A percentile compares a stretch with the other conserved stretches of the same genome.
Evolutionary conservation across 1,140 invertebrate species (phyloP).

Genomic region (Macrobrachium nipponense): DNA sequence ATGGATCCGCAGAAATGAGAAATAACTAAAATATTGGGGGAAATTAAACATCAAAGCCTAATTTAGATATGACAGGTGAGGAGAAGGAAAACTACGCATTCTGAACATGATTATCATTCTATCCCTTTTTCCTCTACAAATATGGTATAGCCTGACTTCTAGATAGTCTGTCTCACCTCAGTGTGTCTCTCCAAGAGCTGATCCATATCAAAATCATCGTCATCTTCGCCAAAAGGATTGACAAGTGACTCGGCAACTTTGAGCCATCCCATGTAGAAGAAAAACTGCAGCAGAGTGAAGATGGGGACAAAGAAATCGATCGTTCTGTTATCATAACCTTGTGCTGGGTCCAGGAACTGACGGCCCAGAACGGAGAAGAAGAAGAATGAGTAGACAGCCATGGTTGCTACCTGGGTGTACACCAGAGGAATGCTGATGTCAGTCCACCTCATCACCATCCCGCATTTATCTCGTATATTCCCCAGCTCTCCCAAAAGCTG

Average conservation of each 20-base stretch:
- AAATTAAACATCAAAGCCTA: no score
- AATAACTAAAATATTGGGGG: no score
- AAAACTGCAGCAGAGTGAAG: constrained; percentile 79
- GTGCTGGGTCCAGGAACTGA: constrained; percentile 77
- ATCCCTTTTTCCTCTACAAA: no score
- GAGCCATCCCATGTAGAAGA: constrained; percentile 44
- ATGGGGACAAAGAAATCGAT: constrained; percentile 84
- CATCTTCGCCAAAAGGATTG: constrained; percentile 40
- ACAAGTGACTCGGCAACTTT: constrained; percentile 42
- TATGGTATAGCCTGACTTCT: no score
- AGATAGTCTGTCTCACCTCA: not conserved
- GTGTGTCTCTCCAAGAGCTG: constrained; percentile 14
- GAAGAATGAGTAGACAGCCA: constrained; percentile 93
- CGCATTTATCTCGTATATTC: constrained; percentile 10
- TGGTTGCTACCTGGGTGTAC: constrained; percentile 74
- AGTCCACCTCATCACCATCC: constrained; percentile 42
- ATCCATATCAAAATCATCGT: constrained; percentile 37
- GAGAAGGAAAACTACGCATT: no score
- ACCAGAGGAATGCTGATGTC: constrained; percentile 51
- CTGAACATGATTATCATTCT: no score
- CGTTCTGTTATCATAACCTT: constrained; percentile 67
- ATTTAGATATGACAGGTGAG: no score
- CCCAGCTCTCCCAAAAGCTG: constrained; percentile 19
- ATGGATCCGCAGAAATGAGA: no score
- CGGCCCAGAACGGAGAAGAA: constrained; percentile 83